Percentiles rank a stretch among this genome's conserved stretches.
phyloP scores from a whole-genome alignment of 2,797 vertebrate genomes.

The Loriculus beryllinus region DNA sequence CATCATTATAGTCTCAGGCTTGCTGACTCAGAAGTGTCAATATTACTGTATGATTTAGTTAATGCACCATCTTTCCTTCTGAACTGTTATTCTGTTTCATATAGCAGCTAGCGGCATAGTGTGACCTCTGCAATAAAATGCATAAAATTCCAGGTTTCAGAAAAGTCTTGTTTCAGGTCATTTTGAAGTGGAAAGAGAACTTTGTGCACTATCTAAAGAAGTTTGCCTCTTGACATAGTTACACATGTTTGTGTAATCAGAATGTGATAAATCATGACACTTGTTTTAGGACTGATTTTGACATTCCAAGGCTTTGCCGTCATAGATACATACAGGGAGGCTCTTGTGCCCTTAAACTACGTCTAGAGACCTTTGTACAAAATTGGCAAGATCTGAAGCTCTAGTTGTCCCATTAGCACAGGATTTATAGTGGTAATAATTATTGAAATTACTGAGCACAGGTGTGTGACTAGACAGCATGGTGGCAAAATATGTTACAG shows the following conservation, averaged over 20 bases:
- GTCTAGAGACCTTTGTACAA: neutral
- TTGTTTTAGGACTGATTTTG: neutral
- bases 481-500: neutral
- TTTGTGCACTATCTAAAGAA: neutral
- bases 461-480: neutral
- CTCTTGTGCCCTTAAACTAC: neutral
- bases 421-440: neutral
- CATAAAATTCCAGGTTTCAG: neutral
- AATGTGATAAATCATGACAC: neutral
- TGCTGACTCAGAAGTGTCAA: slow-evolving; percentile 5
- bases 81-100: neutral
- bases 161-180: neutral
- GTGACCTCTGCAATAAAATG: neutral
- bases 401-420: neutral
- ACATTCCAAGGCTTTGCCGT: neutral
- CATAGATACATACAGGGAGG: fast-evolving
- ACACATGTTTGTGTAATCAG: neutral
- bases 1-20: neutral
- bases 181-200: neutral
- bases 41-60: neutral
- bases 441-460: neutral
- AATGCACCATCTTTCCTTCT: neutral
- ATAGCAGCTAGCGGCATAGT: neutral
- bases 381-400: neutral
- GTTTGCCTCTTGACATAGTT: neutral